Evolutionary conservation across 2,888 invertebrate species (phyloP).

Genomic region (Criorhina ranunculi): DNA sequence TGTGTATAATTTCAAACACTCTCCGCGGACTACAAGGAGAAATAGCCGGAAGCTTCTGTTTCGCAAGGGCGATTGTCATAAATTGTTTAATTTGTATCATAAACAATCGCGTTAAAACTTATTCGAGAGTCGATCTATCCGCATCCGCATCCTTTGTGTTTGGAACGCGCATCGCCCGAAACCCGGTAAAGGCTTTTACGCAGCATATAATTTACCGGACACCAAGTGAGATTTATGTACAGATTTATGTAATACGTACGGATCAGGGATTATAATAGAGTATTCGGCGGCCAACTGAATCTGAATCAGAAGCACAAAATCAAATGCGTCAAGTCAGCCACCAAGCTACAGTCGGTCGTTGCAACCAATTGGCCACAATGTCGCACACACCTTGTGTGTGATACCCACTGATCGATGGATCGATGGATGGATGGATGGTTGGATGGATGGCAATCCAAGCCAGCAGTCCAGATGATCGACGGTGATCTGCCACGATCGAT

Average conservation of each 20-base stretch:
- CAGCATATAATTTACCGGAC: slow-evolving; percentile 84
- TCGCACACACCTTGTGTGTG: slow-evolving; percentile 64
- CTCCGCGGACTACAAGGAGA: slow-evolving; percentile 50
- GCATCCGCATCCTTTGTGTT: slow-evolving; percentile 52
- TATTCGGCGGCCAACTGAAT: slow-evolving; percentile 43
- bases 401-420: slow-evolving; percentile 40
- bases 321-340: slow-evolving; percentile 42
- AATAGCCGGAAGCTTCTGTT: slow-evolving; percentile 78
- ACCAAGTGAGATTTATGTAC: slow-evolving; percentile 85
- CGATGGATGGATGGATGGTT: slow-evolving; percentile 57
- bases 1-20: slow-evolving; percentile 74
- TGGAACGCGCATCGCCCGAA: slow-evolving; percentile 58
- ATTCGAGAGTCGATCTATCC: slow-evolving; percentile 52
- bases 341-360: slow-evolving; percentile 6
- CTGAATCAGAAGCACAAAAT: slow-evolving; percentile 72
- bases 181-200: slow-evolving; percentile 81
- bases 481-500: slow-evolving; percentile 79
- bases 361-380: slow-evolving; percentile 50
- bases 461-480: slow-evolving; percentile 64
- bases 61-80: slow-evolving; percentile 82
- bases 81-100: slow-evolving; percentile 85
- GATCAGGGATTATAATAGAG: slow-evolving; percentile 73
- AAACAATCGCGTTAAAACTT: slow-evolving; percentile 85
- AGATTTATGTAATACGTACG: slow-evolving; percentile 77
- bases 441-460: slow-evolving; percentile 51